Conservation (phyloP, 2,888 invertebrate genomes). For the Seira musarum region DNA sequence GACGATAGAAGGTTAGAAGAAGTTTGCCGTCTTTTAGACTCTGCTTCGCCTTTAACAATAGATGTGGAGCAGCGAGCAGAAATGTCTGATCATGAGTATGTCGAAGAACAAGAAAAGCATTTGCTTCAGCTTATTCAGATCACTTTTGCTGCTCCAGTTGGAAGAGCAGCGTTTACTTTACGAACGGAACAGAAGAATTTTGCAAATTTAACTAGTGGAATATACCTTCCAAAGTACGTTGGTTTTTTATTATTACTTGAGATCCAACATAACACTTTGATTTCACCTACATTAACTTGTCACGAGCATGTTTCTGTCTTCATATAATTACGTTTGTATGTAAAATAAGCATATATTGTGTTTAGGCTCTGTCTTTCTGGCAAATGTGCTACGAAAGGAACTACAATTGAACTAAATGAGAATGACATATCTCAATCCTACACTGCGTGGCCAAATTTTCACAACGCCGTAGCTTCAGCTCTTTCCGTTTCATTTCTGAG, state of each 20-base stretch:
- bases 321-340: not conserved
- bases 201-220: slow-evolving; percentile 67
- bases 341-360: slow-evolving; percentile 9
- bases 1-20: slow-evolving; percentile 68
- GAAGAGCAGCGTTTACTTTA: slow-evolving; percentile 68
- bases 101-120: slow-evolving; percentile 69
- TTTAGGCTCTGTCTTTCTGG: slow-evolving; percentile 65
- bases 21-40: slow-evolving; percentile 68
- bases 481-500: slow-evolving; percentile 64
- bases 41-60: slow-evolving; percentile 63
- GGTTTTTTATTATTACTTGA: too few species aligned
- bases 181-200: slow-evolving; percentile 67
- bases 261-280: too few species aligned
- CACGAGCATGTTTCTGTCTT: too few species aligned
- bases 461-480: slow-evolving; percentile 68
- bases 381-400: slow-evolving; percentile 67
- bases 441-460: slow-evolving; percentile 67
- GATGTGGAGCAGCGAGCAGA: slow-evolving; percentile 69
- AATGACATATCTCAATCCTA: slow-evolving; percentile 63
- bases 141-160: slow-evolving; percentile 68
- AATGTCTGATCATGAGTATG: slow-evolving; percentile 69
- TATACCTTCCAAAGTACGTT: slow-evolving; percentile 64
- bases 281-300: too few species aligned
- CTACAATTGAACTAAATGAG: slow-evolving; percentile 67
- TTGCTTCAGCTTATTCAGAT: slow-evolving; percentile 67